These are phyloP conservation scores for Sternarchorhynchus goeldii DNA, from an alignment of 2,797 vertebrate genomes.

Conservation along the genomic window DNA sequence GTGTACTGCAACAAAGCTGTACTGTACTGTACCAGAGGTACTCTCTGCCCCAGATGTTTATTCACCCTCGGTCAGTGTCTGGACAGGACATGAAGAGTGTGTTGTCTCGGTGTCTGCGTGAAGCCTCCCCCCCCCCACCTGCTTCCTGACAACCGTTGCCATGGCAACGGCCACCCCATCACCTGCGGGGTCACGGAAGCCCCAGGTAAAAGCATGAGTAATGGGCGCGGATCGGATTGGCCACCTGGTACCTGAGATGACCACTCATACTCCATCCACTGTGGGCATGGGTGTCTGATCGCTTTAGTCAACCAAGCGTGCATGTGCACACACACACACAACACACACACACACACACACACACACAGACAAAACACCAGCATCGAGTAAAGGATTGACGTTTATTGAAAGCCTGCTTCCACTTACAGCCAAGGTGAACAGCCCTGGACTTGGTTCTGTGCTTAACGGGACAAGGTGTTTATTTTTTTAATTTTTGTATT, in stretches of 20 bases:
- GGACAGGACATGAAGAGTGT: constrained; percentile 23
- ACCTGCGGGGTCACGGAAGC: constrained; percentile 40
- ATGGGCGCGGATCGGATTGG: constrained; percentile 32
- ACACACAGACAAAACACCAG: not conserved
- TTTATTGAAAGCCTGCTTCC: constrained; percentile 31
- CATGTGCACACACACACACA: no score
- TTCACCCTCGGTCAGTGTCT: constrained; percentile 20
- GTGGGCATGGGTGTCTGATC: not conserved
- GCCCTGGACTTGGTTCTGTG: not conserved
- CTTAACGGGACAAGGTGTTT: not conserved
- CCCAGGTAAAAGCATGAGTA: constrained; percentile 22
- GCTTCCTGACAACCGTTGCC: constrained; percentile 34
- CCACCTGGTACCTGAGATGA: constrained; percentile 31
- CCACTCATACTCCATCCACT: constrained; percentile 11
- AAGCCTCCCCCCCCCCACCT: constrained; percentile 34
- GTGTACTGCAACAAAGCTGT: constrained; percentile 1
- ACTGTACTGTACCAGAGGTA: constrained; percentile 19
- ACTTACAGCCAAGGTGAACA: constrained; percentile 23
- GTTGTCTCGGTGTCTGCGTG: constrained; percentile 17
- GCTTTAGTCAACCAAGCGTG: no score
- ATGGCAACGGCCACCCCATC: constrained; percentile 42
- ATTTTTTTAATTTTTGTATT: constrained; percentile 7
- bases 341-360: not conserved
- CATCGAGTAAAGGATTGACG: no score
- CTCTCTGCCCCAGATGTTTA: constrained; percentile 19